phyloP scores from a whole-genome alignment of 2,888 invertebrate genomes.

The Phoenoteleia sp. region DNA sequence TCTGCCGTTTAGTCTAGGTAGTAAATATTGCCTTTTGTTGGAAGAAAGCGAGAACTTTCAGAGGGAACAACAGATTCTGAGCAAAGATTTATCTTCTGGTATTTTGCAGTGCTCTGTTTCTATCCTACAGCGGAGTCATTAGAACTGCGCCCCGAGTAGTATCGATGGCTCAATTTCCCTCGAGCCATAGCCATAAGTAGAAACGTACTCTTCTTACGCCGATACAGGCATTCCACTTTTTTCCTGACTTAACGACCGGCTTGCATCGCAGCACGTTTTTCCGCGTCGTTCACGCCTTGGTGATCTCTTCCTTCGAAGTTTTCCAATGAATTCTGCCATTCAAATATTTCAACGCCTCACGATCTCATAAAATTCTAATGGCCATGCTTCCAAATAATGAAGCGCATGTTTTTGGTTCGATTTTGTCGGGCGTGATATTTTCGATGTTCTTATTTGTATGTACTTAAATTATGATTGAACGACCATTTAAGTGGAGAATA shows the following conservation, averaged over 20 bases:
- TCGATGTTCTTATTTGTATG: conserved; percentile 38
- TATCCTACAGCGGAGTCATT: conserved; percentile 59
- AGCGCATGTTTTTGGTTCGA: conserved; percentile 26
- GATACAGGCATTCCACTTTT: conserved; percentile 75
- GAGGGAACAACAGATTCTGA: conserved; percentile 55
- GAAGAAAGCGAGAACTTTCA: conserved; percentile 44
- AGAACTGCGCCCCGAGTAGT: conserved; percentile 63
- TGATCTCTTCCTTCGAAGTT: conserved; percentile 68
- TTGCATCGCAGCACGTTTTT: conserved; percentile 63
- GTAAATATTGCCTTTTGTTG: conserved; percentile 60
- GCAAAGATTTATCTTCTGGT: conserved; percentile 63
- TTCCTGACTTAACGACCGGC: conserved; percentile 69
- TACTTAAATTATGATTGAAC: not conserved
- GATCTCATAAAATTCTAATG: conserved; percentile 66
- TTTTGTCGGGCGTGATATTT: not conserved
- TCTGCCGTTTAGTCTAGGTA: conserved; percentile 19
- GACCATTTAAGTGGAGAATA: not conserved
- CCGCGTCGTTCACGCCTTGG: conserved; percentile 71
- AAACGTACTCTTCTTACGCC: conserved; percentile 69
- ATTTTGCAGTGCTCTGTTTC: conserved; percentile 54
- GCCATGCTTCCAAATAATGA: conserved; percentile 41
- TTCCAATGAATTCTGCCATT: conserved; percentile 69
- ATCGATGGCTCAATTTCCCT: conserved; percentile 72
- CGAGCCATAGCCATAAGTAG: conserved; percentile 61
- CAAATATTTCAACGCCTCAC: conserved; percentile 66